phyloP scores from a whole-genome alignment of 2,888 invertebrate species.

The Cantharis rustica region DNA sequence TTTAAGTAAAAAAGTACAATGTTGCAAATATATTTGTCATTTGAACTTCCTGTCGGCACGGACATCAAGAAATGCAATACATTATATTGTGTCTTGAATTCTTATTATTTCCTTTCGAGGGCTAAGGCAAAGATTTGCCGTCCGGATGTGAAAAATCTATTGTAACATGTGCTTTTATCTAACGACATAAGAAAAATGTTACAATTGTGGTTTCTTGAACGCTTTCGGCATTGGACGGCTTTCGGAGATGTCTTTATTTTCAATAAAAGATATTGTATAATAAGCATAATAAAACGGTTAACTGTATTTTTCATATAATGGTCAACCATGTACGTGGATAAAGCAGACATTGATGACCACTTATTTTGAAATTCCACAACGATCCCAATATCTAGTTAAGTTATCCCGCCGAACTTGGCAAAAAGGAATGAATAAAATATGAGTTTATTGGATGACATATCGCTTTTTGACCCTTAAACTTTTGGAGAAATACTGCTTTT shows the following conservation, averaged over 20 bases:
- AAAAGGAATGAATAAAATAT: conserved; percentile 39
- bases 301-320: not conserved
- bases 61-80: conserved; percentile 21
- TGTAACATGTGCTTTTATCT: conserved; percentile 29
- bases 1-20: conserved; percentile 1
- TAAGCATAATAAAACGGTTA: not conserved
- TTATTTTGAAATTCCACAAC: not conserved
- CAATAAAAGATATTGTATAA: not conserved
- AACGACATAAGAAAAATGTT: conserved; percentile 31
- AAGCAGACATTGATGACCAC: not conserved
- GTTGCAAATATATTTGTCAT: conserved; percentile 28
- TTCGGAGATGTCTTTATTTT: conserved; percentile 16
- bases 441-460: conserved; percentile 37
- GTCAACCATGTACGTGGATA: not conserved
- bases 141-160: conserved; percentile 34
- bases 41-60: conserved; percentile 29
- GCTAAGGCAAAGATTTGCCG: conserved; percentile 13
- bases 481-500: conserved; percentile 11
- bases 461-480: conserved; percentile 35
- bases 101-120: conserved; percentile 21
- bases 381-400: not conserved
- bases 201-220: conserved; percentile 45
- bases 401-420: conserved; percentile 11
- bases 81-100: conserved; percentile 25
- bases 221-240: conserved; percentile 29